These are phyloP conservation scores for Umimayanthus chanpuru DNA, from an alignment of 92 coral and sea anemone genomes.

Conservation along the genomic window DNA sequence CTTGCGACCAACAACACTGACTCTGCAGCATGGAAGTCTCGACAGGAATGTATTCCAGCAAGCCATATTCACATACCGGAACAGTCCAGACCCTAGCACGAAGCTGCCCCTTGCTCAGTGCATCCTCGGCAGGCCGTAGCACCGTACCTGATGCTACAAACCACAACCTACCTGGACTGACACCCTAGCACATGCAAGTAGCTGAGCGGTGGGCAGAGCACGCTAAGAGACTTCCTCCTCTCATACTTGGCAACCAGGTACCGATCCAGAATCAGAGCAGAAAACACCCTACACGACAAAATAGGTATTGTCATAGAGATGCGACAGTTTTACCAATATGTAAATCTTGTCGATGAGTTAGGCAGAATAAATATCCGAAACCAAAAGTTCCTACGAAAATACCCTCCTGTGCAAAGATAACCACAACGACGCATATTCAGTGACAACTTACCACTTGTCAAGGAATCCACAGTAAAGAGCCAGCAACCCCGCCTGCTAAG, in stretches of 20 bases:
- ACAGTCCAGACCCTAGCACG: slow-evolving; percentile 54
- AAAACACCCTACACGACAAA: slow-evolving; percentile 44
- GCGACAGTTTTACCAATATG: slow-evolving; percentile 54
- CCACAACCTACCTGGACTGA: slow-evolving; percentile 41
- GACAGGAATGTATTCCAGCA: slow-evolving; percentile 46
- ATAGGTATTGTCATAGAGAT: slow-evolving; percentile 46
- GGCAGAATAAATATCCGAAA: slow-evolving; percentile 43
- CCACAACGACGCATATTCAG: slow-evolving; percentile 20
- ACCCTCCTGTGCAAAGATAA: slow-evolving; percentile 9
- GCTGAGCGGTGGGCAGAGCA: not conserved
- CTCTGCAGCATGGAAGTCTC: slow-evolving; percentile 42
- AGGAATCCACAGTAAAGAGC: not conserved
- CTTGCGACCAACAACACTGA: slow-evolving; percentile 38
- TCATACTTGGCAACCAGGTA: slow-evolving; percentile 19
- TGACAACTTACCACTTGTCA: not conserved
- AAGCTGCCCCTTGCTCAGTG: slow-evolving; percentile 45
- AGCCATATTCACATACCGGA: slow-evolving; percentile 56
- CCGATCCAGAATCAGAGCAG: slow-evolving; percentile 40
- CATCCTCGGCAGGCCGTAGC: slow-evolving; percentile 9
- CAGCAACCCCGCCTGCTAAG: not conserved
- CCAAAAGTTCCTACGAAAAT: slow-evolving; percentile 31
- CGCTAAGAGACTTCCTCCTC: slow-evolving; percentile 29
- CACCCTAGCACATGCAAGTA: not conserved
- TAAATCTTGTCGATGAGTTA: slow-evolving; percentile 44
- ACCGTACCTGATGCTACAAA: slow-evolving; percentile 29